Evolutionary conservation across 2,113 vertebrate species (phyloP).

Genomic region (Pygoscelis antarcticus): DNA sequence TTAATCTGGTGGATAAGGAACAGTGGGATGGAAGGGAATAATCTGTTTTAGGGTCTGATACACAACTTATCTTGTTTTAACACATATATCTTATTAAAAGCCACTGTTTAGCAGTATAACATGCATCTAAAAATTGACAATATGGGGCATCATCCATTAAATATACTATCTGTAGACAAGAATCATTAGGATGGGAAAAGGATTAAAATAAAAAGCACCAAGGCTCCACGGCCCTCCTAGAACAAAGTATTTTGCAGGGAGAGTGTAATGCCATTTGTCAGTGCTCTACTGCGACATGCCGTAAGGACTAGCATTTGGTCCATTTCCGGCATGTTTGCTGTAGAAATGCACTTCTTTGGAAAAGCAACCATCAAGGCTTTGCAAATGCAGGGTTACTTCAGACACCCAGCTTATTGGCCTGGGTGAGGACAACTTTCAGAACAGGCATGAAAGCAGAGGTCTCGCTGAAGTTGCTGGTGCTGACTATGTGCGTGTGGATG

Average conservation of each 20-base stretch:
- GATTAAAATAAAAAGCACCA: slow-evolving; percentile 72
- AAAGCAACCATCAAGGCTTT: neutral
- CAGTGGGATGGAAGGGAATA: neutral
- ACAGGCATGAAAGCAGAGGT: slow-evolving; percentile 98
- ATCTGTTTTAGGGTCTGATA: slow-evolving; percentile 43
- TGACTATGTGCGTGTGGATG: slow-evolving; percentile 96
- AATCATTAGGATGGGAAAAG: slow-evolving; percentile 37
- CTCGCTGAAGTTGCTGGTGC: slow-evolving; percentile 98
- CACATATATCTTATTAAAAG: slow-evolving; percentile 57
- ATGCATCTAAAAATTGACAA: slow-evolving; percentile 67
- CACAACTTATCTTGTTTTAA: slow-evolving; percentile 30
- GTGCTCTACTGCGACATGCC: slow-evolving; percentile 46
- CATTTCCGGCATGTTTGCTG: neutral
- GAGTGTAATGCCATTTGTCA: slow-evolving; percentile 23
- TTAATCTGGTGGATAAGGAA: slow-evolving; percentile 69
- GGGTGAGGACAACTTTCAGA: slow-evolving; percentile 95
- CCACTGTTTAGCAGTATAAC: slow-evolving; percentile 56
- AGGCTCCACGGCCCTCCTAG: slow-evolving; percentile 42
- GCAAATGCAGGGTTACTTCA: slow-evolving; percentile 26
- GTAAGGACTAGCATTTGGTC: slow-evolving; percentile 13
- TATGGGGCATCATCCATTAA: slow-evolving; percentile 52
- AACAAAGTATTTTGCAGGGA: slow-evolving; percentile 31
- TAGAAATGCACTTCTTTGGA: slow-evolving; percentile 63
- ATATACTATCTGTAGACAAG: slow-evolving; percentile 58
- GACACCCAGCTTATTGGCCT: slow-evolving; percentile 93